phyloP scores from a whole-genome alignment of 2,888 invertebrate genomes.

The Euclidia mi region DNA sequence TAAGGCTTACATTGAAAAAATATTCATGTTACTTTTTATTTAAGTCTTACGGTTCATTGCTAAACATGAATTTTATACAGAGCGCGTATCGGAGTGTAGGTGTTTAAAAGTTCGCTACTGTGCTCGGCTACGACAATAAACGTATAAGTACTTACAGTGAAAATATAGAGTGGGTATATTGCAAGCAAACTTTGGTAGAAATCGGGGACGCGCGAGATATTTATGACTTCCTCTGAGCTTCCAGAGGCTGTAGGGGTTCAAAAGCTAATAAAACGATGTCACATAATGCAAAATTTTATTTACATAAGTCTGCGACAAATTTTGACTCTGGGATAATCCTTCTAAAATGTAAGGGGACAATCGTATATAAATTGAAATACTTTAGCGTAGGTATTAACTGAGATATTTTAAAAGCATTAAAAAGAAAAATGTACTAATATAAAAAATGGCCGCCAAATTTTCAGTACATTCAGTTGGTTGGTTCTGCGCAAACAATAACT shows the following conservation, averaged over 20 bases:
- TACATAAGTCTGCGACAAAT: constrained; percentile 63
- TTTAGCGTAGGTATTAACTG: constrained; percentile 8
- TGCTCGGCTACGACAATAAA: constrained; percentile 58
- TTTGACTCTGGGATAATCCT: constrained; percentile 54
- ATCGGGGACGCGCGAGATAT: constrained; percentile 80
- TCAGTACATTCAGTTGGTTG: not conserved
- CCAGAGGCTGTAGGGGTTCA: constrained; percentile 75
- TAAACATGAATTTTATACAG: constrained; percentile 42
- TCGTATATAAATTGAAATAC: constrained; percentile 26
- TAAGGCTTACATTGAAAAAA: constrained; percentile 73
- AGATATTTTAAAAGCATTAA: constrained; percentile 5
- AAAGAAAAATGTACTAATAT: not conserved
- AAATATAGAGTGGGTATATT: constrained; percentile 63
- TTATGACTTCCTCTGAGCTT: constrained; percentile 80
- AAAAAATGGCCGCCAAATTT: not conserved
- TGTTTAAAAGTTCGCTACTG: constrained; percentile 57
- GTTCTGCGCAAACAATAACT: constrained; percentile 6
- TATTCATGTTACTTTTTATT: constrained; percentile 65
- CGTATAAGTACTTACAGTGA: constrained; percentile 58
- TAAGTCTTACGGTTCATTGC: constrained; percentile 38
- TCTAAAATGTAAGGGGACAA: constrained; percentile 28
- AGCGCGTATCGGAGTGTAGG: constrained; percentile 39
- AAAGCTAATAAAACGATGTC: constrained; percentile 82
- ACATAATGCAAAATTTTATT: constrained; percentile 74
- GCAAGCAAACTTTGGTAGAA: constrained; percentile 76